Conservation (phyloP, 2,797 vertebrate species). For the Pogoniulus pusillus region DNA sequence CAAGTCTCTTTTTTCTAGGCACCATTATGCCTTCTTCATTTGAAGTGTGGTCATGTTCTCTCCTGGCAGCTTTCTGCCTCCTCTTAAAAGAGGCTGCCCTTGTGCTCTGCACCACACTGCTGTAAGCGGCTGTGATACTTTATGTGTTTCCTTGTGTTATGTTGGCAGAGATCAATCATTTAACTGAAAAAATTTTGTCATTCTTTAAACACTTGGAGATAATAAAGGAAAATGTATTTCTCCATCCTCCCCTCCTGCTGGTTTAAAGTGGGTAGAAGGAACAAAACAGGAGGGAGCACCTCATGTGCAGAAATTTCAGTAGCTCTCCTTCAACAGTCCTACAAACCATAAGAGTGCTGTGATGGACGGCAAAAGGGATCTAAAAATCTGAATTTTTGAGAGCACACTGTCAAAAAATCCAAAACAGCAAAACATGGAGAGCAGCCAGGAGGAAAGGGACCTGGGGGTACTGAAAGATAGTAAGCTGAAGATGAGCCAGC, state of each 20-base stretch:
- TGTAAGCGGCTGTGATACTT: not conserved
- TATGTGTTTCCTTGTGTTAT: not conserved
- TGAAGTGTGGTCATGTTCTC: not conserved
- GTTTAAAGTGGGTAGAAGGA: not conserved
- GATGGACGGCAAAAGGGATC: not conserved
- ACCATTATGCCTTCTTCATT: not conserved
- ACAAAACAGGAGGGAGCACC: not conserved
- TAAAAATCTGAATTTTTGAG: not conserved
- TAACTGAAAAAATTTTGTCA: not conserved
- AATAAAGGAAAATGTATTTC: not conserved
- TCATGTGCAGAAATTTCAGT: accelerated
- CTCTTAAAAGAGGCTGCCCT: not conserved
- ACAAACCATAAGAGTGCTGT: not conserved
- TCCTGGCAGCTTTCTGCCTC: not conserved
- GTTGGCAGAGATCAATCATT: not conserved
- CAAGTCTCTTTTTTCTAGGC: not conserved
- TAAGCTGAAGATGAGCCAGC: too few species aligned
- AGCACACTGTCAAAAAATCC: not conserved
- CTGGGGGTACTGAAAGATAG: too few species aligned
- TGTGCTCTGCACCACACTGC: not conserved
- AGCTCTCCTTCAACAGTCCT: not conserved
- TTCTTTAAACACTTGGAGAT: not conserved
- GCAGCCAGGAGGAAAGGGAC: too few species aligned
- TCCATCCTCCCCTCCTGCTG: not conserved
- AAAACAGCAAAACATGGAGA: not conserved